Evolutionary conservation across 2,797 vertebrate species (phyloP), one percentile per base, ranked within the genome.

Genomic region (Rhodeus uyekii): DNA sequence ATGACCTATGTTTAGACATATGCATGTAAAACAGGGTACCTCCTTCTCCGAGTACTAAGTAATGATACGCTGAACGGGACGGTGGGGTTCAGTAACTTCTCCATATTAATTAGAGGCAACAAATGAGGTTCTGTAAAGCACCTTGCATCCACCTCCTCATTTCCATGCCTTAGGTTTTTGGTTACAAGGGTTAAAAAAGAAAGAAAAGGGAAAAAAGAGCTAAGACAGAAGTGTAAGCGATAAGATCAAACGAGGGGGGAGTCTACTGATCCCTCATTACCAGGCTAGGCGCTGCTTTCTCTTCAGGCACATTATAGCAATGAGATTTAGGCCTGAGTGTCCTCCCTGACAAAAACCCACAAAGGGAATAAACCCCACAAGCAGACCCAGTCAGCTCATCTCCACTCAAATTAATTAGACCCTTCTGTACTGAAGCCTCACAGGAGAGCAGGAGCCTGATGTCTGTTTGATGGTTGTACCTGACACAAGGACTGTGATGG

Each of bases 341-440:
- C 89, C 73, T 84, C 85, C 84, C 90, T 89, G 90, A 91, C 87
- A 88, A 88, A 86, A 87, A 38, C 60, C 83, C 89, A 91, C 91
- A 89, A 91, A 87, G 87, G 85, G 86, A 87, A 84, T 93, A 91
- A 93, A 92, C 90, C 83, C 67, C 38, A 64, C 38, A 77, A 82
- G 80, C 84, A 84, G 81, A 83, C 88, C 89, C 77, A 69, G 86
- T 90, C 91, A 90, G 92, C 92, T 90, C 90, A 93, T 93, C 93
- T 92, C 91, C 91, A 87, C 91, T 91, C 87, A 90, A 91, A 93
- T 94, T 92, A 93, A 94, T 93, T 92, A 93, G 91, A 91, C 73
- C 73, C 83, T 78, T 84, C 83, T 86, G 87, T 84, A 77, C 74
- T 69, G 68, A 78, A 86, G 84, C 80, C 58, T 65, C 82, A 80